Conservation (phyloP, 2,888 invertebrate species). For the Drosophila subquinaria region DNA sequence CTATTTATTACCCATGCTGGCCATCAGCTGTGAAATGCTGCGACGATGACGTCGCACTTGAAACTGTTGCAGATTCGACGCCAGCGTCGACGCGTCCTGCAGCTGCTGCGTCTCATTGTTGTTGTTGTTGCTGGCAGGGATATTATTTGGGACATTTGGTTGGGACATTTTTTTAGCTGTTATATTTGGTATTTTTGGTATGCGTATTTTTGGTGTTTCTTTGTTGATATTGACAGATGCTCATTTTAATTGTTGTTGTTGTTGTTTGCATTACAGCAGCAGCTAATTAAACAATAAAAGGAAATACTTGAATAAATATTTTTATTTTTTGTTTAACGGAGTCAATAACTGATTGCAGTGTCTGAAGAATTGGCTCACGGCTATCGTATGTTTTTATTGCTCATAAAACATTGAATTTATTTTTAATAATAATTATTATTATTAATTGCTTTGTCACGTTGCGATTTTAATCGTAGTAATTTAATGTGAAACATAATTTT, state of each 20-base stretch:
- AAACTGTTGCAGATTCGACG: conserved; percentile 36
- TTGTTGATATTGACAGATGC: conserved; percentile 25
- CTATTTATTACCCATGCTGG: conserved; percentile 82
- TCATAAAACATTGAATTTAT: background rate
- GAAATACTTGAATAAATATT: conserved; percentile 26
- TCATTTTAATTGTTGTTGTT: conserved; percentile 55
- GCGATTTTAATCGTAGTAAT: background rate
- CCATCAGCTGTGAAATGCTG: conserved; percentile 85
- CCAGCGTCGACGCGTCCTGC: conserved; percentile 34
- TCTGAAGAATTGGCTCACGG: conserved; percentile 32
- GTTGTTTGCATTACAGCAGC: conserved; percentile 27
- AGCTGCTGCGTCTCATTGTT: conserved; percentile 38
- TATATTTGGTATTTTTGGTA: conserved; percentile 57
- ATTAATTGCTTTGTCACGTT: conserved; percentile 19
- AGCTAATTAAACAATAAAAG: conserved; percentile 59
- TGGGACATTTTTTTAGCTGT: conserved; percentile 29
- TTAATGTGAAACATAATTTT: background rate
- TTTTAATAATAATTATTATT: conserved; percentile 4
- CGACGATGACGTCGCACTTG: conserved; percentile 84
- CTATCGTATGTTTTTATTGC: background rate
- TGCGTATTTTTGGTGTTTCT: conserved; percentile 52
- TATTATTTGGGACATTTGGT: conserved; percentile 26
- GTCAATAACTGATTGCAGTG: conserved; percentile 37
- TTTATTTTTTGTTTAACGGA: conserved; percentile 8
- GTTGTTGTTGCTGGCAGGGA: conserved; percentile 14